Conservation (phyloP, 2,797 vertebrate genomes). For the Myotis planiceps region DNA sequence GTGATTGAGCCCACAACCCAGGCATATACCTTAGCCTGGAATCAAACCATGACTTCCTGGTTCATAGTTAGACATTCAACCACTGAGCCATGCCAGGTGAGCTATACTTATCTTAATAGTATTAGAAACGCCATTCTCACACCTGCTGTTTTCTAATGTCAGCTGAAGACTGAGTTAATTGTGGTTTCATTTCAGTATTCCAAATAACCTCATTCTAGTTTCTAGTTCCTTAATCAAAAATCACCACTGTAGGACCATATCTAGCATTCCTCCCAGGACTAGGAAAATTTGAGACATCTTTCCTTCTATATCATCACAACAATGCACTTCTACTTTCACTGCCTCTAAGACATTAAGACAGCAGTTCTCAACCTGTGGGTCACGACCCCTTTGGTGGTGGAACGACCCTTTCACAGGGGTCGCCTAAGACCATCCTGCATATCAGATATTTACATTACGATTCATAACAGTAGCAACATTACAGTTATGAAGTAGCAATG, state of each 20-base stretch:
- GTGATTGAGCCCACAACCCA: too few species aligned
- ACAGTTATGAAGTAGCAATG: too few species aligned
- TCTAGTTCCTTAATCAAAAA: neutral
- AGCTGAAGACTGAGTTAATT: neutral
- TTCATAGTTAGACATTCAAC: too few species aligned
- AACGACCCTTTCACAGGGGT: too few species aligned
- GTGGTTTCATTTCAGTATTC: slow-evolving; percentile 15
- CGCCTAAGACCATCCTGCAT: too few species aligned
- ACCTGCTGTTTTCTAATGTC: neutral
- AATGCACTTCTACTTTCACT: neutral
- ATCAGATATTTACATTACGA: too few species aligned
- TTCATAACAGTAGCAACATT: too few species aligned
- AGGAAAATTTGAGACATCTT: neutral
- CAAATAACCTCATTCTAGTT: neutral
- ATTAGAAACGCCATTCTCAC: neutral
- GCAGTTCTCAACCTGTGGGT: too few species aligned
- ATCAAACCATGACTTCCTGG: too few species aligned
- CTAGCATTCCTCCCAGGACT: neutral
- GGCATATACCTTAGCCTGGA: too few species aligned
- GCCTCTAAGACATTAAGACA: neutral
- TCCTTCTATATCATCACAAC: neutral
- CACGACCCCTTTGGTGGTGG: too few species aligned
- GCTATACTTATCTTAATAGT: neutral
- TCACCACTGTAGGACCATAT: neutral
- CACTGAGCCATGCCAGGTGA: too few species aligned